These are phyloP conservation scores for Drosophila sturtevanti DNA, from an alignment of 1,140 invertebrate species.

Conservation along the genomic window DNA sequence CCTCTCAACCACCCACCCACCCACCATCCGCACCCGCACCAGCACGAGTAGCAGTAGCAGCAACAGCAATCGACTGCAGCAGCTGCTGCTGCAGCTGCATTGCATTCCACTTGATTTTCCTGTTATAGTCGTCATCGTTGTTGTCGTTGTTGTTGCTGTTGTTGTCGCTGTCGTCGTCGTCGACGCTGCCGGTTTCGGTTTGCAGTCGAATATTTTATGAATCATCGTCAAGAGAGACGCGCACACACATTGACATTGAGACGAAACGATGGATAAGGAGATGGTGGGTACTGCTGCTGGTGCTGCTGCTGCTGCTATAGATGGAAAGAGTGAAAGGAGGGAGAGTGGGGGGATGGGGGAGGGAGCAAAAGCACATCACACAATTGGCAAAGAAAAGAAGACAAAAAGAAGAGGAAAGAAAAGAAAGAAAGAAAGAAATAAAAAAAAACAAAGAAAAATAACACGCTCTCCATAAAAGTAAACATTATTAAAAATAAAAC, in stretches of 20 bases:
- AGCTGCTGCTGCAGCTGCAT: slow-evolving; percentile 64
- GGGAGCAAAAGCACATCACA: background rate
- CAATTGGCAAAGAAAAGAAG: background rate
- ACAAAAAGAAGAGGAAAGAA: slow-evolving; percentile 8
- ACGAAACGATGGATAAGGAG: slow-evolving; percentile 60
- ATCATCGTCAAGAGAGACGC: slow-evolving; percentile 59
- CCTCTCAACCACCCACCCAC: slow-evolving; percentile 37
- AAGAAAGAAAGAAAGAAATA: slow-evolving; percentile 7
- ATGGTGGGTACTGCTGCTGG: background rate
- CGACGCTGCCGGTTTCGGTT: slow-evolving; percentile 1
- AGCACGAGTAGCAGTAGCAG: no score
- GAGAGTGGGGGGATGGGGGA: background rate
- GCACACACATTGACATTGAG: slow-evolving; percentile 67
- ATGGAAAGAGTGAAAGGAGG: background rate
- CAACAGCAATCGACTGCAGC: slow-evolving; percentile 9
- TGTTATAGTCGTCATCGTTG: slow-evolving; percentile 51
- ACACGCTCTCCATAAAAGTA: slow-evolving; percentile 41
- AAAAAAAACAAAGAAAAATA: slow-evolving; percentile 37
- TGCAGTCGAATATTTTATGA: slow-evolving; percentile 73
- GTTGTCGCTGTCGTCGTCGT: background rate
- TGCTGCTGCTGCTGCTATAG: background rate
- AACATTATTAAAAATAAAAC: slow-evolving; percentile 58
- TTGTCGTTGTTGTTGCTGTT: background rate
- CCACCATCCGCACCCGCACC: slow-evolving; percentile 13
- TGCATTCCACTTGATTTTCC: slow-evolving; percentile 79